A percentile compares a stretch with the other conserved stretches of the same genome.
phyloP scores from a whole-genome alignment of 2,888 invertebrate genomes.

The Campoplex nolae region DNA sequence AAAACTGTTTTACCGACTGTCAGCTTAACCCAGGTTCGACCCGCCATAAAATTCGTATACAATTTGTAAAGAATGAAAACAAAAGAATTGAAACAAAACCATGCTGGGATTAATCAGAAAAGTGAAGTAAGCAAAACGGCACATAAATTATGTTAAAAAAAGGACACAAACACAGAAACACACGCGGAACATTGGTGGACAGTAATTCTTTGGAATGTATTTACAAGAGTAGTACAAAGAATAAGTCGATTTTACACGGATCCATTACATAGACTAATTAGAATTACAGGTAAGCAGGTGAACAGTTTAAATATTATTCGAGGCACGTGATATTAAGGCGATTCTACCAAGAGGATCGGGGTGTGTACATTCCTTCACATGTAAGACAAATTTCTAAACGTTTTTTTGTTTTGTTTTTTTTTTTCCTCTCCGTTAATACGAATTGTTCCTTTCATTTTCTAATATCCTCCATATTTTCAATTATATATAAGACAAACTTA shows the following conservation, averaged over 20 bases:
- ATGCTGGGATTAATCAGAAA: neutral
- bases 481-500: slow-evolving; percentile 49
- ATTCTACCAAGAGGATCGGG: slow-evolving; percentile 78
- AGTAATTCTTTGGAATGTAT: slow-evolving; percentile 81
- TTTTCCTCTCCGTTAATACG: slow-evolving; percentile 3
- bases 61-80: neutral
- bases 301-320: slow-evolving; percentile 81
- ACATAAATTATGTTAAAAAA: neutral
- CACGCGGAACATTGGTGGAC: slow-evolving; percentile 71
- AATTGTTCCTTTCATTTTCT: slow-evolving; percentile 18
- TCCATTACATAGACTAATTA: slow-evolving; percentile 77
- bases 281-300: slow-evolving; percentile 79
- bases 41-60: neutral
- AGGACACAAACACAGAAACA: slow-evolving; percentile 38
- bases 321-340: slow-evolving; percentile 82
- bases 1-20: neutral
- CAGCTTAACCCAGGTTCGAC: neutral
- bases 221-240: slow-evolving; percentile 82
- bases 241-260: slow-evolving; percentile 81
- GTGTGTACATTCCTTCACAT: slow-evolving; percentile 58
- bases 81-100: neutral
- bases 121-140: neutral
- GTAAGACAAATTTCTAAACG: slow-evolving; percentile 51
- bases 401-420: neutral
- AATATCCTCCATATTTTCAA: slow-evolving; percentile 7